Conservation (phyloP, 2,797 vertebrate genomes). For the Acanthurus leucopareius region DNA sequence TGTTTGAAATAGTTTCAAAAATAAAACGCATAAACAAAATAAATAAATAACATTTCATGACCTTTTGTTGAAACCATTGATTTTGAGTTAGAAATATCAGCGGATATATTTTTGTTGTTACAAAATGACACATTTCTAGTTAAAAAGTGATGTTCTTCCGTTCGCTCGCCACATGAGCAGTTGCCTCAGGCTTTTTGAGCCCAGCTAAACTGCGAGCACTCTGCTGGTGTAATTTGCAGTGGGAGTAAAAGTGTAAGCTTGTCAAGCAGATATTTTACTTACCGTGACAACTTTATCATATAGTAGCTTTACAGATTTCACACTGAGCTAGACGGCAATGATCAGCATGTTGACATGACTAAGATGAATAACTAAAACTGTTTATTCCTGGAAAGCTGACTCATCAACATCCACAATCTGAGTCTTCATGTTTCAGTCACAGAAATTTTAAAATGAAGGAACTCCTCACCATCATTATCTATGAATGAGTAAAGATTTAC, state of each 20-base stretch:
- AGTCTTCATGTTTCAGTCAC: too few relatives aligned
- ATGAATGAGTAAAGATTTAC: too few relatives aligned
- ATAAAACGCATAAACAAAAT: conserved; percentile 18
- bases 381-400: too few relatives aligned
- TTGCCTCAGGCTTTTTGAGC: conserved; percentile 25
- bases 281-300: not conserved
- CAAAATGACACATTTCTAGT: conserved; percentile 29
- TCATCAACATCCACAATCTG: too few relatives aligned
- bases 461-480: too few relatives aligned
- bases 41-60: conserved; percentile 12
- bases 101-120: conserved; percentile 7
- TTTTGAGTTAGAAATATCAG: conserved; percentile 3
- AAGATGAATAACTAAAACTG: not conserved
- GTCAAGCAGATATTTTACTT: not conserved
- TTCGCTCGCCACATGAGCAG: conserved; percentile 16
- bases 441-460: too few relatives aligned
- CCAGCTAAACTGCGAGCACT: conserved; percentile 20
- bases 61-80: conserved; percentile 23
- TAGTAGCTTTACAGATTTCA: not conserved
- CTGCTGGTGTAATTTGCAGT: conserved; percentile 19
- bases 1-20: not conserved
- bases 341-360: not conserved
- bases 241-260: not conserved
- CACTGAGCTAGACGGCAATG: not conserved
- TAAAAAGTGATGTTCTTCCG: conserved; percentile 26